Base-by-base conservation (phyloP, 1,140 invertebrate species). In the Zaprionus taronus region DNA sequence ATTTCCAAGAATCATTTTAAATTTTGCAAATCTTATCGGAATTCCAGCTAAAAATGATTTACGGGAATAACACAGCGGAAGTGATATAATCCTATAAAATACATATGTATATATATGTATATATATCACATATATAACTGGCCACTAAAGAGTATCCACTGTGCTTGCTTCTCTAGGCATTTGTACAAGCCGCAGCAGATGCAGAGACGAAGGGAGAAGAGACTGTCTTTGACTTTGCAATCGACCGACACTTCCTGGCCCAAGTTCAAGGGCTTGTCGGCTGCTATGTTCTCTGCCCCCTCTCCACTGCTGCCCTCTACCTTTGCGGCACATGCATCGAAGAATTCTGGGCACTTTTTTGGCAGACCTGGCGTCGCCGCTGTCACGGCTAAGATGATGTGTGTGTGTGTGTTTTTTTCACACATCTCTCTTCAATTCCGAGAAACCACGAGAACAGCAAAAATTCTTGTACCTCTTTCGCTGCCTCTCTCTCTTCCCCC, bases 221-320 rank as follows among this genome's bases (percentile, higher is more conserved):
- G 11, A 9, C 28, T 4, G 44, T 69, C 76, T 80, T 65, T 62
- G 68, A 49, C 64, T 51, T 44, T 75, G 72, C 76, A 82, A 82
- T 86, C 83, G 80, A 61, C 61, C 79, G 77, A 67, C 70, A 80
- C 81, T 87, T 87, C 83, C 84, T 83, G 73, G 57, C 24, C 70
- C 81, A 89, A 83, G 83, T 86, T 86, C 83, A 86, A 87, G 83
- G 83, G 71, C 61, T 75, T 47, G n/a, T 41, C 56, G 34, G 24
- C 69, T 60, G 68, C 31, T 31, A 31, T 31, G 31, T 28, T 51
- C 36, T 68, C 70, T 49, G 1, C 15, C 51, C 49, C 15, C 11
- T 51, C 24, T 15, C 22, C n/a, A 22, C 69, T 28, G 31, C 67
- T 64, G 2, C n/a, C 15, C 24, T 44, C 22, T 63, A 28, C 22